Conservation (phyloP, 2,888 invertebrate genomes). For the Drosophila nigricruria region DNA sequence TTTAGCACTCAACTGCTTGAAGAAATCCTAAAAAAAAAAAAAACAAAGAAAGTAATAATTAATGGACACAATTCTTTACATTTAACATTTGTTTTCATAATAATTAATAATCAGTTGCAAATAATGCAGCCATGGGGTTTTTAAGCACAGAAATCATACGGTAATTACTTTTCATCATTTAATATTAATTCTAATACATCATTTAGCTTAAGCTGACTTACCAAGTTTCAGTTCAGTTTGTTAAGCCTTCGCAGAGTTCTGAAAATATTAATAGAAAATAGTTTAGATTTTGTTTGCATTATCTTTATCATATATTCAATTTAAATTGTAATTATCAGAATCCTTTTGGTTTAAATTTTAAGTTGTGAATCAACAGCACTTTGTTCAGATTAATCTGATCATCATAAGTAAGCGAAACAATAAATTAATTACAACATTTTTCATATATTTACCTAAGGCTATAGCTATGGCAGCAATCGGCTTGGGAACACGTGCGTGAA, state of each 20-base stretch:
- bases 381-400: conserved; percentile 73
- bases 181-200: not conserved
- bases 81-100: not conserved
- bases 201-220: conserved; percentile 24
- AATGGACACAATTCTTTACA: not conserved
- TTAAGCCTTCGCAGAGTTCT: not conserved
- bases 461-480: conserved; percentile 1
- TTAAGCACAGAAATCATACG: conserved; percentile 66
- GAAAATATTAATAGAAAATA: conserved; percentile 10
- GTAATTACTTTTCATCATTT: conserved; percentile 70
- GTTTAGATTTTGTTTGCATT: conserved; percentile 30
- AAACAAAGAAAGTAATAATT: not conserved
- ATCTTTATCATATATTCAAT: not conserved
- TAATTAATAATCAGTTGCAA: conserved; percentile 60
- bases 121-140: conserved; percentile 65
- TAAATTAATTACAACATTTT: too few relatives aligned
- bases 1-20: not conserved
- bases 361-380: conserved; percentile 70
- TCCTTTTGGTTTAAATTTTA: conserved; percentile 77
- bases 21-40: conserved; percentile 11
- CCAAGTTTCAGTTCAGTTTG: conserved; percentile 1
- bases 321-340: conserved; percentile 53
- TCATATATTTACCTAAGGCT: conserved; percentile 21
- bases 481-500: conserved; percentile 29
- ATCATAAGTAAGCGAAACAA: conserved; percentile 47